These are phyloP conservation scores for Pogona vitticeps DNA, from an alignment of 2,113 vertebrate genomes.

Conservation along the genomic window DNA sequence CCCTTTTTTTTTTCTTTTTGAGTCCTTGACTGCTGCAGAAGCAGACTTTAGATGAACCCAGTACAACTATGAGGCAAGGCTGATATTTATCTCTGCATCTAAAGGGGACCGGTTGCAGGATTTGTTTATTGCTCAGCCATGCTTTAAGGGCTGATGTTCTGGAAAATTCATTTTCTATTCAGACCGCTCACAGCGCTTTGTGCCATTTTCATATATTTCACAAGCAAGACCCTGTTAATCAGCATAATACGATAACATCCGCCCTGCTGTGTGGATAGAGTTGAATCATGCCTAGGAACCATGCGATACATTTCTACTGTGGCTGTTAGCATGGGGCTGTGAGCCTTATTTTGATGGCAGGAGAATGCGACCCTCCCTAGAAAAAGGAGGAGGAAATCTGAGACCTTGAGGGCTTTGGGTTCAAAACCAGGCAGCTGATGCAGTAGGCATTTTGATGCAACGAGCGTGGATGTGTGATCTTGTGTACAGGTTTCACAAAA, in stretches of 20 bases:
- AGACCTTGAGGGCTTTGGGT: not conserved
- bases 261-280: too few relatives aligned
- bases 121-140: rapidly evolving
- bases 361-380: too few relatives aligned
- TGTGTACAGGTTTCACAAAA: not conserved
- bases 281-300: too few relatives aligned
- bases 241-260: not conserved
- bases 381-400: too few relatives aligned
- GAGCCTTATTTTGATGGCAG: too few relatives aligned
- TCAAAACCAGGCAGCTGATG: not conserved
- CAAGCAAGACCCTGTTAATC: conserved; percentile 22
- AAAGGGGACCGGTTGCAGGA: not conserved
- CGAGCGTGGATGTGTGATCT: not conserved
- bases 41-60: not conserved
- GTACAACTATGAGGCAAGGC: conserved; percentile 10
- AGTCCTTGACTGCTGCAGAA: not conserved
- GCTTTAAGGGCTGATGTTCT: not conserved
- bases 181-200: not conserved
- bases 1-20: not conserved
- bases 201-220: not conserved
- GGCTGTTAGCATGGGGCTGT: too few relatives aligned
- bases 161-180: not conserved
- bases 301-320: too few relatives aligned
- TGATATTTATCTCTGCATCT: not conserved
- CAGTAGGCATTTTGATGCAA: too few relatives aligned